Evolutionary conservation across 2,113 vertebrate species (phyloP).

Genomic region (Rhinopomastus cyanomelas): DNA sequence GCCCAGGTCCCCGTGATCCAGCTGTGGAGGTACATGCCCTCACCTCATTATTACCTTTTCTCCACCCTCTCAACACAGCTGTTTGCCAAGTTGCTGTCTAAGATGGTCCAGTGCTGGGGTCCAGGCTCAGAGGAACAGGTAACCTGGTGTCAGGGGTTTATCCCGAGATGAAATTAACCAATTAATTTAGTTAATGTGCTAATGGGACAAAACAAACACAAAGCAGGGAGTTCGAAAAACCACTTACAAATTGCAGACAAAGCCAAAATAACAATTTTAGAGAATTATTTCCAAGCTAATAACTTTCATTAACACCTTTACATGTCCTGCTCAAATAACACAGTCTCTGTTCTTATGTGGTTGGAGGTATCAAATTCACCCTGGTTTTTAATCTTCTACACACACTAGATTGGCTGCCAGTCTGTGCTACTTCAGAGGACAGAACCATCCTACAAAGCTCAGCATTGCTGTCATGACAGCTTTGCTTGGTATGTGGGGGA

Average conservation of each 20-base stretch:
- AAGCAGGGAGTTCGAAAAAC: too few species aligned
- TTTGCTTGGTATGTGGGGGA: not conserved
- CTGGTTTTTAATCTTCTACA: not conserved
- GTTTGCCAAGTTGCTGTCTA: not conserved
- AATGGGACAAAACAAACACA: too few species aligned
- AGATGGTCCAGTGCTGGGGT: not conserved
- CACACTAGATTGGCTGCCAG: not conserved
- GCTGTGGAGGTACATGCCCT: not conserved
- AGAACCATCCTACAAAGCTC: not conserved
- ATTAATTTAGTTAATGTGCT: too few species aligned
- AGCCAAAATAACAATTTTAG: not conserved
- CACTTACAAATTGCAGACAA: too few species aligned
- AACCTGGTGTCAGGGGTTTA: too few species aligned
- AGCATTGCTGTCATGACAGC: not conserved
- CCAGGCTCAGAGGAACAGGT: not conserved
- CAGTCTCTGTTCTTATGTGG: not conserved
- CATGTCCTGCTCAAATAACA: not conserved
- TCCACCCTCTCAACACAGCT: not conserved
- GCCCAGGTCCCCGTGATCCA: fast-evolving
- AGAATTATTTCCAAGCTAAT: not conserved
- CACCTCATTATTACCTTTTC: not conserved
- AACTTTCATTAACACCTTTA: not conserved
- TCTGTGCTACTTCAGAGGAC: not conserved
- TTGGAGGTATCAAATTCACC: not conserved
- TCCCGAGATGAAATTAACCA: too few species aligned